These are phyloP conservation scores for Operophtera brumata DNA, from an alignment of 2,888 invertebrate species.

Conservation along the genomic window DNA sequence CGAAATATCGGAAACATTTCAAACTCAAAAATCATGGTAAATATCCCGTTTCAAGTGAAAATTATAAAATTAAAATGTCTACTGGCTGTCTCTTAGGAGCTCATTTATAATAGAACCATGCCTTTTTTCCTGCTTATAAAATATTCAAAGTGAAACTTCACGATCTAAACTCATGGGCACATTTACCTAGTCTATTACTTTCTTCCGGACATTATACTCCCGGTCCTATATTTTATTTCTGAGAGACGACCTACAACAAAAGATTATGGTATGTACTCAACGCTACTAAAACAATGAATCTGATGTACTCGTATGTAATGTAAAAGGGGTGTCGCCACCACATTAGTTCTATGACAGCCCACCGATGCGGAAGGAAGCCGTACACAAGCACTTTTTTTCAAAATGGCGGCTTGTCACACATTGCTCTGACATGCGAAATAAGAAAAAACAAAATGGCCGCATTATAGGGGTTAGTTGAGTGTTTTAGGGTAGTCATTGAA, in stretches of 20 bases:
- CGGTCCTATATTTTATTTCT: constrained; percentile 50
- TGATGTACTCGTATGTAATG: constrained; percentile 68
- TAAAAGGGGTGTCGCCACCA: constrained; percentile 73
- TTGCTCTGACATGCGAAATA: constrained; percentile 66
- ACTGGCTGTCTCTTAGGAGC: neutral
- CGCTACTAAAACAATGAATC: constrained; percentile 76
- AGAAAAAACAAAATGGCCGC: constrained; percentile 72
- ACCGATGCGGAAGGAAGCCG: constrained; percentile 78
- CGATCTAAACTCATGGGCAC: constrained; percentile 35
- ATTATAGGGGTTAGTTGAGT: constrained; percentile 38
- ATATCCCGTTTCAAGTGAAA: too few species aligned
- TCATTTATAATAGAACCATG: constrained; percentile 9
- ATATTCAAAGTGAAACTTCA: constrained; percentile 16
- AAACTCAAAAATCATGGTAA: too few species aligned
- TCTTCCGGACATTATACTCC: constrained; percentile 42
- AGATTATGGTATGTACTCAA: constrained; percentile 66
- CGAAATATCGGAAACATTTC: too few species aligned
- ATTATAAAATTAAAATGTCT: neutral
- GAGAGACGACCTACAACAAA: constrained; percentile 64
- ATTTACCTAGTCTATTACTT: constrained; percentile 45
- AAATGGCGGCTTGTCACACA: constrained; percentile 76
- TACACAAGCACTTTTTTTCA: constrained; percentile 73
- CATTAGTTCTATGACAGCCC: constrained; percentile 75
- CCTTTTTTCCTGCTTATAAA: constrained; percentile 4
- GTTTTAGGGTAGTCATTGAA: too few species aligned